Evolutionary conservation across 1,140 invertebrate species (phyloP).

Genomic region (Cotesia typhae): DNA sequence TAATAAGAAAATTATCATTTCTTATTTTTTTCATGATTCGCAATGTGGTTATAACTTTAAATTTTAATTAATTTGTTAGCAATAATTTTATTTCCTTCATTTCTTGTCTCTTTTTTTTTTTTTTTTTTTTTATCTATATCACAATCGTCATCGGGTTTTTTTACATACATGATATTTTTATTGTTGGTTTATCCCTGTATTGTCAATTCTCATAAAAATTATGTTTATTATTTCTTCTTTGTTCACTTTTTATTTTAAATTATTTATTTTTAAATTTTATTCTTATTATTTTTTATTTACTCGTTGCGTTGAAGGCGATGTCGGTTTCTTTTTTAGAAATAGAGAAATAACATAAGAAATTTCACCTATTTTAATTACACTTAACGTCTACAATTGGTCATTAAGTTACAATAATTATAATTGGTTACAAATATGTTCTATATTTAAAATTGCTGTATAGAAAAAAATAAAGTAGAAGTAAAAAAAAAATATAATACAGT

Average conservation of each 20-base stretch:
- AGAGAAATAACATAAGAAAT: slow-evolving; percentile 58
- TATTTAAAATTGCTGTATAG: slow-evolving; percentile 21
- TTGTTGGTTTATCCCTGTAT: slow-evolving; percentile 68
- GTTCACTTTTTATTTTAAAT: slow-evolving; percentile 36
- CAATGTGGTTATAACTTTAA: neutral
- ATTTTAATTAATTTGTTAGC: slow-evolving; percentile 11
- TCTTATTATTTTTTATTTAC: slow-evolving; percentile 37
- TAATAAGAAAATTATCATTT: slow-evolving; percentile 20
- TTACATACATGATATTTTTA: slow-evolving; percentile 61
- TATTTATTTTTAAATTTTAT: slow-evolving; percentile 30
- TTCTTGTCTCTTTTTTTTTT: slow-evolving; percentile 18
- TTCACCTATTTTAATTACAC: slow-evolving; percentile 36
- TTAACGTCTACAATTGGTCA: slow-evolving; percentile 35
- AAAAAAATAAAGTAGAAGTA: neutral
- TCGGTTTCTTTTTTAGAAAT: slow-evolving; percentile 54
- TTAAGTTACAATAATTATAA: slow-evolving; percentile 25
- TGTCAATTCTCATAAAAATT: slow-evolving; percentile 59
- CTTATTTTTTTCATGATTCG: slow-evolving; percentile 24
- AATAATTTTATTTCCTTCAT: slow-evolving; percentile 12
- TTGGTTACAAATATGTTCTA: slow-evolving; percentile 28
- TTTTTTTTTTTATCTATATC: slow-evolving; percentile 55
- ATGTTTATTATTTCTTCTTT: slow-evolving; percentile 44
- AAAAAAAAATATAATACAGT: neutral
- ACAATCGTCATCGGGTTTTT: slow-evolving; percentile 59
- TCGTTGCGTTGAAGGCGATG: slow-evolving; percentile 63